These are phyloP conservation scores for Coenonympha glycerion DNA, from an alignment of 2,888 invertebrate genomes.

Conservation along the genomic window DNA sequence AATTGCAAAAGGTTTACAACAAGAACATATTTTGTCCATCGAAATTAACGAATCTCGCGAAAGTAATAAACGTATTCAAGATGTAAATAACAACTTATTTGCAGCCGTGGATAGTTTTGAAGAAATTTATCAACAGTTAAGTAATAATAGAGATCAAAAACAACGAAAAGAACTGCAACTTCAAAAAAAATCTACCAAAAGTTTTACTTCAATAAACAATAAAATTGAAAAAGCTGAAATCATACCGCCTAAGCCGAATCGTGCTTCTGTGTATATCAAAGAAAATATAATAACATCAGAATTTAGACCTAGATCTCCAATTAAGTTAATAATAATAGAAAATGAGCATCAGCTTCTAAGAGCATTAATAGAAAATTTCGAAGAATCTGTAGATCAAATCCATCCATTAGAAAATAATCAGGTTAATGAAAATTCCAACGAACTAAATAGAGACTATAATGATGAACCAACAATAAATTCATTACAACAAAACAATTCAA, in stretches of 20 bases:
- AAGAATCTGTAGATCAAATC: constrained; percentile 19
- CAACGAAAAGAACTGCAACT: constrained; percentile 3
- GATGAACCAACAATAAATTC: neutral
- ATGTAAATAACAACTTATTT: constrained; percentile 58
- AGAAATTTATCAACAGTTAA: constrained; percentile 64
- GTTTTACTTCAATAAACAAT: neutral
- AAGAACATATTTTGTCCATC: constrained; percentile 51
- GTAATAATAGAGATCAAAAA: constrained; percentile 25
- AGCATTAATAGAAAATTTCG: constrained; percentile 41
- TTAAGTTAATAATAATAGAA: constrained; percentile 41
- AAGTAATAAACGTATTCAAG: constrained; percentile 34
- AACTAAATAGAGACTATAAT: neutral
- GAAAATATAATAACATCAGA: constrained; percentile 36
- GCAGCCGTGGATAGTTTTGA: constrained; percentile 59
- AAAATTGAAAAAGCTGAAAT: neutral
- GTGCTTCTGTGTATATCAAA: constrained; percentile 28
- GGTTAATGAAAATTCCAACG: neutral
- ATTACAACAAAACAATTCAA: neutral
- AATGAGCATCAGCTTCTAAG: constrained; percentile 36
- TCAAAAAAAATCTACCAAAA: constrained; percentile 3
- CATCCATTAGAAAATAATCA: neutral
- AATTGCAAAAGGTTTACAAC: constrained; percentile 63
- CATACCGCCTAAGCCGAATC: constrained; percentile 8
- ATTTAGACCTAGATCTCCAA: constrained; percentile 36
- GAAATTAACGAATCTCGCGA: constrained; percentile 33